phyloP scores from a whole-genome alignment of 2,113 vertebrate species.

The Chlamydotis undulata region DNA sequence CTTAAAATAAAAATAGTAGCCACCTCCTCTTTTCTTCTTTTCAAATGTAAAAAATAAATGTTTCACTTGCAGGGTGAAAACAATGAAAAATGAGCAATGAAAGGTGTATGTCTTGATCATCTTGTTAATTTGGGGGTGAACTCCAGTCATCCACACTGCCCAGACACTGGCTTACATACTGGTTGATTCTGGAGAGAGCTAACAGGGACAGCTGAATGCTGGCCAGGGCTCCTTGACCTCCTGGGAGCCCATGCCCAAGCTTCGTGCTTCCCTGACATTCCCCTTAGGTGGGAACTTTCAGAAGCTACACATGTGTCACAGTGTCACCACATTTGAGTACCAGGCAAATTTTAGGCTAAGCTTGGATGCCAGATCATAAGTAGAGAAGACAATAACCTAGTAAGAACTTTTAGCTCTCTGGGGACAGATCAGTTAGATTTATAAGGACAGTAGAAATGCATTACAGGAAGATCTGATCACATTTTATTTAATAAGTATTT shows the following conservation, averaged over 20 bases:
- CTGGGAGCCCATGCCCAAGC: fast-evolving
- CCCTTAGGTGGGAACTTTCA: neutral
- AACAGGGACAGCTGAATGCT: neutral
- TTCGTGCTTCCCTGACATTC: neutral
- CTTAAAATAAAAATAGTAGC: neutral
- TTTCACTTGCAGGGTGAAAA: neutral
- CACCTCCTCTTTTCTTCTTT: neutral
- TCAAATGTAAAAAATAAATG: neutral
- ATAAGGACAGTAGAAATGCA: neutral
- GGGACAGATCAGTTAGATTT: neutral
- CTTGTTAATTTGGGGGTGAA: neutral
- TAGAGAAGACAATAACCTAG: neutral
- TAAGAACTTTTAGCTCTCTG: neutral
- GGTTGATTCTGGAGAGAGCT: neutral
- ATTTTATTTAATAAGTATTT: neutral
- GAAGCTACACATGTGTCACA: neutral
- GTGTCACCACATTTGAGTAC: neutral
- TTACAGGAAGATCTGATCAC: neutral
- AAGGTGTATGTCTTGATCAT: neutral
- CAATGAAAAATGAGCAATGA: neutral
- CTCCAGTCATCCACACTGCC: neutral
- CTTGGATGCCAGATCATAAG: neutral
- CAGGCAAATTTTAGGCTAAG: neutral
- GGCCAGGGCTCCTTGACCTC: neutral
- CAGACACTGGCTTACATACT: neutral